These are phyloP conservation scores for Tetramorium bicarinatum DNA, from an alignment of 2,888 invertebrate genomes.

Conservation along the genomic window DNA sequence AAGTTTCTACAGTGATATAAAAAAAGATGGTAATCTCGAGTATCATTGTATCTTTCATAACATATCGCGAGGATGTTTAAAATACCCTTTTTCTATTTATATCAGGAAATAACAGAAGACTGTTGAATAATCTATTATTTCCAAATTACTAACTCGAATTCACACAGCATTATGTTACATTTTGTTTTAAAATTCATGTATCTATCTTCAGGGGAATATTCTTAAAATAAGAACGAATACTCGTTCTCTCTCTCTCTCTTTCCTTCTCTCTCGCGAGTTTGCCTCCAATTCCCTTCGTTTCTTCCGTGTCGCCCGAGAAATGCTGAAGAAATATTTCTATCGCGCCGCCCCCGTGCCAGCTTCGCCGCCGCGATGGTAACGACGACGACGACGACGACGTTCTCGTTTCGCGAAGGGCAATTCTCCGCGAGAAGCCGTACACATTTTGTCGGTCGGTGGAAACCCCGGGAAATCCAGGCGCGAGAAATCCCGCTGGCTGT, in stretches of 20 bases:
- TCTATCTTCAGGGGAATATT: neutral
- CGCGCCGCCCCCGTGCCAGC: constrained; percentile 17
- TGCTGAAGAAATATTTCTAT: constrained; percentile 16
- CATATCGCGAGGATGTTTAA: neutral
- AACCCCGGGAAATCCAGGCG: constrained; percentile 64
- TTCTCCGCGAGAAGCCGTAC: constrained; percentile 67
- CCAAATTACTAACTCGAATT: neutral
- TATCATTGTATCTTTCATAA: neutral
- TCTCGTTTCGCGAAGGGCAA: constrained; percentile 30
- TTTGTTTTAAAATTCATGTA: neutral
- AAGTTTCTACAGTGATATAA: neutral
- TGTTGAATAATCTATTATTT: neutral
- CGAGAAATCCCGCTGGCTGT: constrained; percentile 59
- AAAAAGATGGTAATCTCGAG: neutral
- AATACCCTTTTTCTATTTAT: neutral
- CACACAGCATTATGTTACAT: neutral
- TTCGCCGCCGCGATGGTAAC: neutral
- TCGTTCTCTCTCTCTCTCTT: no score
- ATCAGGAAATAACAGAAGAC: neutral
- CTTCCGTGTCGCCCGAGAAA: constrained; percentile 7
- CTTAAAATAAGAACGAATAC: constrained; percentile 3
- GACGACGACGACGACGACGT: neutral
- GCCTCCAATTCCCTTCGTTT: neutral
- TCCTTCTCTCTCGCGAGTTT: neutral
- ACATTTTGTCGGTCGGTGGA: constrained; percentile 57